phyloP scores from a whole-genome alignment of 2,113 vertebrate species.

The Oreochromis tanganicae region DNA sequence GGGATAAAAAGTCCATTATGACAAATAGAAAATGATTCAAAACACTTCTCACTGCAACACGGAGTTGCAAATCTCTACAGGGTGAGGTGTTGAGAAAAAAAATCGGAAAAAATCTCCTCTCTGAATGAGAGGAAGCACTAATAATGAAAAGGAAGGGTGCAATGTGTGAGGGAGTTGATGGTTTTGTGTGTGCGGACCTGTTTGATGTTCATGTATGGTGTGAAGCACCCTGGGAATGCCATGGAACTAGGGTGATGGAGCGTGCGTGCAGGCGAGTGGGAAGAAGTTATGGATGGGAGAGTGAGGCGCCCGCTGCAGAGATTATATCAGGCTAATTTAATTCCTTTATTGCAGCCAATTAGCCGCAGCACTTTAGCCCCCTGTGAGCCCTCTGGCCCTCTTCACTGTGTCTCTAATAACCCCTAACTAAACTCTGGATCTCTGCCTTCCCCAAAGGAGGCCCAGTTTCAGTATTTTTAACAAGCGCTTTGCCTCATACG shows the following conservation, averaged over 20 bases:
- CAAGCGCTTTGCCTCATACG: background rate
- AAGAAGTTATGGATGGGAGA: background rate
- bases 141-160: background rate
- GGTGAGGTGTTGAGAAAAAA: background rate
- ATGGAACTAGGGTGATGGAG: background rate
- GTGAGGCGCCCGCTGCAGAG: constrained; percentile 24
- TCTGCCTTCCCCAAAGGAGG: constrained; percentile 14
- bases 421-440: constrained; percentile 32
- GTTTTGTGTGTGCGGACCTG: background rate
- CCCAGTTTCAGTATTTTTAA: constrained; percentile 25
- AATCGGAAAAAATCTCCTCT: background rate
- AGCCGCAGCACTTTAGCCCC: constrained; percentile 52
- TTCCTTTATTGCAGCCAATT: constrained; percentile 69
- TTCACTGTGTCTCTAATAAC: constrained; percentile 39
- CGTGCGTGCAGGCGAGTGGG: background rate
- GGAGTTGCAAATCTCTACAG: background rate
- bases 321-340: constrained; percentile 63
- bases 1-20: background rate
- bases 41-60: background rate
- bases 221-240: constrained; percentile 14
- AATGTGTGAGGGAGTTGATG: background rate
- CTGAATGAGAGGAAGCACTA: background rate
- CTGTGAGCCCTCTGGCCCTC: constrained; percentile 33
- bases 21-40: background rate
- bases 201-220: background rate